Evolutionary conservation across 2,113 vertebrate genomes (phyloP), one percentile per base, ranked within the genome.

Genomic region (Clupea harengus): DNA sequence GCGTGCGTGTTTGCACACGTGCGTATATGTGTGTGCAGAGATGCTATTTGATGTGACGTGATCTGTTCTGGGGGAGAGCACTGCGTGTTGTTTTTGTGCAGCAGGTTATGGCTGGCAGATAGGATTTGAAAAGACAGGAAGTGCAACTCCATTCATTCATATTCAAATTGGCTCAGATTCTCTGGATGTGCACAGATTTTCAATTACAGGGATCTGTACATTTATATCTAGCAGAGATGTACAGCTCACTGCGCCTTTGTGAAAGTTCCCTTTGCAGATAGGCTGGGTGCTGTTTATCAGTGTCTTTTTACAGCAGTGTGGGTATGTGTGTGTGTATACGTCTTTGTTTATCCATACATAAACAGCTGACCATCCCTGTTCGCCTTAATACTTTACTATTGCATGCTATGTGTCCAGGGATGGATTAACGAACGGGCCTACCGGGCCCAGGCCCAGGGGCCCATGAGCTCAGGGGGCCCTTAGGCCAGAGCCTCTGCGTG

Each of bases 101-200:
- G 60, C 25, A 84, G 88, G 86, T 92, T 92, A 91, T 92, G 83
- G 0, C 85, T 89, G 44, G 85, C 28, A 67, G 84, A 84, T 85
- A 86, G 83, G 87, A 90, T 90, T 85, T 91, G 85, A 87, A 89
- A 85, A 90, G 88, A 81, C n/a, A 78, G 78, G 88, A 88, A 91
- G 89, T 87, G 86, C 88, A 92, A 87, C 2, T 67, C 83, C 57
- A 90, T 92, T 92, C 64, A 90, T 92, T 92, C 90, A 91, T 90
- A 93, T 93, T 92, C 82, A 92, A 92, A 91, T 49, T 49, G 1
- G 9, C 87, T 81, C 81, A 82, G 83, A 87, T 86, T 87, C 84
- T 2, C 67, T 88, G n/a, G 83, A 7, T 10, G 85, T 81, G 85
- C 80, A 83, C 4, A 28, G 0, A 44, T 90, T 93, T 92, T 93